A percentile compares a stretch with the other conserved stretches of the same genome.
phyloP scores from a whole-genome alignment of 2,888 invertebrate genomes.

The Lacanobia wlatinum region DNA sequence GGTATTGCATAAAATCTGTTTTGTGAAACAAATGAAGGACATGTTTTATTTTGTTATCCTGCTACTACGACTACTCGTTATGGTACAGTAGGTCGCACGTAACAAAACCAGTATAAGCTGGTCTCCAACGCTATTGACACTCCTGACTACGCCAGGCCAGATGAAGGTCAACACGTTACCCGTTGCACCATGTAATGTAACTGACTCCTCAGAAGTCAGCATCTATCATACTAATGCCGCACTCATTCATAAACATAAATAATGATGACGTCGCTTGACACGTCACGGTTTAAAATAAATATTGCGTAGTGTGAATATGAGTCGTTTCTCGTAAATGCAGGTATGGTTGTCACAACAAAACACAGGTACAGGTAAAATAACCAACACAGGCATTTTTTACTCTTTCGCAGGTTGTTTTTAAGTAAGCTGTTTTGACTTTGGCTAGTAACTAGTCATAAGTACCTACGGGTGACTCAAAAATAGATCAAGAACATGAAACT shows the following conservation, averaged over 20 bases:
- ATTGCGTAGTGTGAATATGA: constrained; percentile 25
- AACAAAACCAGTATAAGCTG: not conserved
- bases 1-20: constrained; percentile 8
- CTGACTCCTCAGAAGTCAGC: constrained; percentile 18
- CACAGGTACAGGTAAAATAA: not conserved
- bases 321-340: not conserved
- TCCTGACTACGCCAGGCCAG: not conserved
- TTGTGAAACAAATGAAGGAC: constrained; percentile 3
- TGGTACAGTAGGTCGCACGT: constrained; percentile 4
- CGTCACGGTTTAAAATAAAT: constrained; percentile 51
- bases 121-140: not conserved
- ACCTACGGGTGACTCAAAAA: not conserved
- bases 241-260: constrained; percentile 44
- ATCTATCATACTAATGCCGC: not conserved
- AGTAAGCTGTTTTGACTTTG: not conserved
- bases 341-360: not conserved
- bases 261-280: constrained; percentile 30
- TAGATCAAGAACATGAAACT: constrained; percentile 9
- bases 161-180: not conserved
- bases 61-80: not conserved
- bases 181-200: constrained; percentile 3
- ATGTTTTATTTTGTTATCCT: not conserved
- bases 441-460: not conserved
- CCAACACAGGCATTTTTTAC: not conserved
- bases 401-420: not conserved